Evolutionary conservation across 2,113 vertebrate genomes (phyloP), one percentile per base, ranked within the genome.

Genomic region (Calyptomena viridis): DNA sequence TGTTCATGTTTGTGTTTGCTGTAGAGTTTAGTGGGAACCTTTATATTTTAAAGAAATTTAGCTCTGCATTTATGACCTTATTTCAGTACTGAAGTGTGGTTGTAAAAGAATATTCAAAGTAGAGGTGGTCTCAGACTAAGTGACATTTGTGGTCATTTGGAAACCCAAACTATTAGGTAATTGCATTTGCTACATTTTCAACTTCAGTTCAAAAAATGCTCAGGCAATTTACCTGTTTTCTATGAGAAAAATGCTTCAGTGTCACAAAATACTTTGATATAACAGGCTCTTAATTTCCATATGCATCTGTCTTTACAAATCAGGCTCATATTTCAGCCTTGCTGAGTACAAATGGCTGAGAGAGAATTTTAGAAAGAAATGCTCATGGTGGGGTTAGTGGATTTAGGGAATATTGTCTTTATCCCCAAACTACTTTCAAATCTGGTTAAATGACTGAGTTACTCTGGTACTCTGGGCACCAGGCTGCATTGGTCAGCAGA

Each of bases 351-450:
- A 52, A 59, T 28, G 9, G 16, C 15, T 60, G 8, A 84, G 28
- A 59, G 24, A 78, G 3, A 11, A 52, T 52, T 94, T 89, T n/a
- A 14, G 37, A 71, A 78, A 74, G 2, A 66, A 62, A 53, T 11
- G 5, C 6, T 59, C 4, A 5, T 27, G 11, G 2, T n/a, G 10
- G 5, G 0, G 8, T 62, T 55, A 50, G 59, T 17, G 8, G 12
- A 35, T 92, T 94, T 58, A 47, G 44, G 10, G 10, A 77, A 84
- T 46, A 14, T 37, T 74, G 7, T 0, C 52, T 52, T 74, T 63
- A 35, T 40, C 19, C 23, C 72, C 49, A 73, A 93, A 35, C 12
- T 69, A 3, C 11, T 13, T 77, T 87, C 47, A 55, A 3, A 55
- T 31, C 5, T 60, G 33, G 39, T 78, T 27, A 78, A 69, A 53